Conservation (phyloP, 53 echinoderm and acorn worm species). For the Actinopyga echinites region DNA sequence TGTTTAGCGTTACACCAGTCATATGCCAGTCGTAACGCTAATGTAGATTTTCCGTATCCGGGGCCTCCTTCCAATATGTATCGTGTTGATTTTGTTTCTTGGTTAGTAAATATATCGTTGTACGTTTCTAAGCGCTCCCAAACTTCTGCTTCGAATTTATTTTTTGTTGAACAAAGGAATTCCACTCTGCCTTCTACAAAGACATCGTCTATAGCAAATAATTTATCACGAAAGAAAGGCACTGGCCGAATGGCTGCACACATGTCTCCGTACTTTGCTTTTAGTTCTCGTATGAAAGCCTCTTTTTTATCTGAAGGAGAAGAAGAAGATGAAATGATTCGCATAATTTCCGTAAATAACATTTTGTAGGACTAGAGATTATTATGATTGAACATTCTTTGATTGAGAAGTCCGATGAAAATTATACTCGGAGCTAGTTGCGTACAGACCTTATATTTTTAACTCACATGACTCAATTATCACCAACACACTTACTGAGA, state of each 20-base stretch:
- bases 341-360: too few species aligned
- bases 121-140: neutral
- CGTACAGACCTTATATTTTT: too few species aligned
- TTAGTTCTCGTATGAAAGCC: neutral
- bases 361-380: too few species aligned
- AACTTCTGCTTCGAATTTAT: neutral
- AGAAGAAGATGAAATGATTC: neutral
- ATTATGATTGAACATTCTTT: too few species aligned
- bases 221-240: neutral
- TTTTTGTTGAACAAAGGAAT: neutral
- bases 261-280: neutral
- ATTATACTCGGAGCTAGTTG: too few species aligned
- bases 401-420: too few species aligned
- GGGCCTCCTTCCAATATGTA: neutral
- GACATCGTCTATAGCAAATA: neutral
- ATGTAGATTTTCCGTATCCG: neutral
- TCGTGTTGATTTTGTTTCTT: neutral
- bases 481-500: too few species aligned
- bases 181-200: neutral
- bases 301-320: neutral
- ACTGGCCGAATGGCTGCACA: neutral
- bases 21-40: neutral
- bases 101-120: neutral
- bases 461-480: too few species aligned
- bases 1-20: neutral